Base-by-base conservation (phyloP, 2,113 vertebrate genomes). In the Nicator chloris region DNA sequence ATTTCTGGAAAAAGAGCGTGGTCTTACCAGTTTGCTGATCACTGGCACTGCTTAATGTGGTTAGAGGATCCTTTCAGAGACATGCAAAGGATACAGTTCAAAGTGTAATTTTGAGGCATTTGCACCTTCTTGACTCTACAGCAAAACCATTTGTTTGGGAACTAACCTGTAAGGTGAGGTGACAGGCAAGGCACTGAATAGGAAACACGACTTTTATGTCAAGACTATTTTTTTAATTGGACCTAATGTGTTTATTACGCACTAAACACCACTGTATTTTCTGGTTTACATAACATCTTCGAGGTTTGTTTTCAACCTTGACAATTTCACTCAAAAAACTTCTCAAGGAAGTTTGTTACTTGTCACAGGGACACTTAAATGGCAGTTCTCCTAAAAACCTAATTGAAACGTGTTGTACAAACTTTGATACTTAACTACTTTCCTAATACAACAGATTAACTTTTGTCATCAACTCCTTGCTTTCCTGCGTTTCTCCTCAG, bases 401-500 rank as follows among this genome's bases (percentile, higher is more conserved):
- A 84, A 82, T 33, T 95, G 47, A 96, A 94, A 87, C 4, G 3
- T 35, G 53, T 45, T 82, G 37, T 65, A 56, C 60, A 79, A 94
- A 95, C 59, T 82, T 57, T 79, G 82, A 77, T 94, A 92, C 68
- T 49, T 53, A 65, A 70, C 82, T 96, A 78, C 82, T 96, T 96
- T 82, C 86, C 75, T 83, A 70, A 90, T 93, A 96, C 92, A 79
- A 90, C 81, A 97, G 96, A 97, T 96, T 97, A 97, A 97, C 97
- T 97, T 97, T 97, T 95, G 97, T 72, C 92, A 87, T 88, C 86
- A 85, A 72, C 72, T 95, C 91, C 76, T 80, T 72, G 94, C 94
- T 94, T 96, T 91, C 95, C 73, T 96, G 80, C 5, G 0, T 86
- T 94, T 93, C 94, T 95, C 87, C 90, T 94, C 92, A 91, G 68